Percentiles rank a stretch among this genome's conserved stretches.
These are phyloP conservation scores for Cryptotermes secundus DNA, from an alignment of 1,140 invertebrate species.

Conservation along the genomic window DNA sequence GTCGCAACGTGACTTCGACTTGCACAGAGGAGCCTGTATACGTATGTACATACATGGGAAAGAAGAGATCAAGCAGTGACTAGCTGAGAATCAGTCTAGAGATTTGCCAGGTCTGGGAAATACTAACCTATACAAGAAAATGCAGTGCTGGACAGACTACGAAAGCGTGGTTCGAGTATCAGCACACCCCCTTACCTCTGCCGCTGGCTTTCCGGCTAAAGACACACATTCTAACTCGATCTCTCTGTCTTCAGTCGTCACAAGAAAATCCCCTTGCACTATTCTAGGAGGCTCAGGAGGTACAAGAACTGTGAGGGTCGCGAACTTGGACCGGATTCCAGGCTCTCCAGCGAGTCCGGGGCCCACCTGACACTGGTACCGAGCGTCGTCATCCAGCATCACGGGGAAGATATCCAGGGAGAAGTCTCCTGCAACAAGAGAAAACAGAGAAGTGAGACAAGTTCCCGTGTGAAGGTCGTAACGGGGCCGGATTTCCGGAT, in stretches of 20 bases:
- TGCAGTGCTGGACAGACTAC: too few species aligned
- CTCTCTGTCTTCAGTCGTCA: slow-evolving; percentile 83
- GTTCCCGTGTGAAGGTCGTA: too few species aligned
- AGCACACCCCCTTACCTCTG: slow-evolving; percentile 66
- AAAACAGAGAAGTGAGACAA: background rate
- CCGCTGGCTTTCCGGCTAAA: slow-evolving; percentile 85
- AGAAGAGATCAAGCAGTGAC: too few species aligned
- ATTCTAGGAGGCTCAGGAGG: slow-evolving; percentile 88
- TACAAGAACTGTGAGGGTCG: slow-evolving; percentile 81
- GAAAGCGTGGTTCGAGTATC: too few species aligned
- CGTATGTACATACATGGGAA: too few species aligned
- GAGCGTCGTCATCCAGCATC: slow-evolving; percentile 85
- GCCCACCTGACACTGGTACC: slow-evolving; percentile 87
- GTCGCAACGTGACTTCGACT: too few species aligned
- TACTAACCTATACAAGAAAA: too few species aligned
- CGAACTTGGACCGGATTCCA: slow-evolving; percentile 78
- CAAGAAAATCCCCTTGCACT: slow-evolving; percentile 75
- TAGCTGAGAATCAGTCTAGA: too few species aligned
- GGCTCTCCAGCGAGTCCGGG: slow-evolving; percentile 68
- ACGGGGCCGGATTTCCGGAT: too few species aligned
- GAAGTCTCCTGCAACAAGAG: slow-evolving; percentile 67
- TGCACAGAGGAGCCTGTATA: too few species aligned
- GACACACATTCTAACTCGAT: slow-evolving; percentile 89
- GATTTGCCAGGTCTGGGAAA: too few species aligned
- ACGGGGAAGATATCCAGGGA: slow-evolving; percentile 84